These are phyloP conservation scores for Characodon lateralis DNA, from an alignment of 2,797 vertebrate species.

Conservation along the genomic window DNA sequence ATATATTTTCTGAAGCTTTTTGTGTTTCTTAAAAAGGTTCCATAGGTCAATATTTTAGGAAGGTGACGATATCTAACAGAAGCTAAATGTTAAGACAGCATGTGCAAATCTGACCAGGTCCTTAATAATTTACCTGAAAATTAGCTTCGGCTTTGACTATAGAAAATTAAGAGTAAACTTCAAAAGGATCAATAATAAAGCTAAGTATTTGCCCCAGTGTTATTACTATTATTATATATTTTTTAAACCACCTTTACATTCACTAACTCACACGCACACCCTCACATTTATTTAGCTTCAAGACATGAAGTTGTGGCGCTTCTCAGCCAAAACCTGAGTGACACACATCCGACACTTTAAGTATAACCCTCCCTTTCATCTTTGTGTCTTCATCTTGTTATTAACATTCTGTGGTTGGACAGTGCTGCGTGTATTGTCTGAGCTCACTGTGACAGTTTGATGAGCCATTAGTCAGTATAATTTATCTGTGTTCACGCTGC, in stretches of 20 bases:
- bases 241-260: not conserved
- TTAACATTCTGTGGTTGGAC: constrained; percentile 34
- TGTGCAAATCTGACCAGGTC: not conserved
- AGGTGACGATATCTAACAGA: not conserved
- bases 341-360: constrained; percentile 53
- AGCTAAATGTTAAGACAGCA: not conserved
- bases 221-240: not conserved
- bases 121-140: not conserved
- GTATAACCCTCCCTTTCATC: constrained; percentile 36
- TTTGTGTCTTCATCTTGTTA: constrained; percentile 39
- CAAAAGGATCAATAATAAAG: not conserved
- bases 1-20: no score
- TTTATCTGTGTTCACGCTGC: constrained; percentile 62
- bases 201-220: no score
- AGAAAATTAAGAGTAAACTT: not conserved
- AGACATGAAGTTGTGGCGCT: not conserved
- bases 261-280: not conserved
- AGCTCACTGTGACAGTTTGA: constrained; percentile 67
- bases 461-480: constrained; percentile 68
- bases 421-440: constrained; percentile 50
- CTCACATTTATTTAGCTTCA: not conserved
- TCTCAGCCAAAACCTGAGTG: constrained; percentile 12
- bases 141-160: not conserved
- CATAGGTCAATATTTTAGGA: no score
- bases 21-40: no score